Percentiles rank a stretch among this genome's conserved stretches.
Conservation (phyloP, 2,797 vertebrate species). For the Hydrolagus colliei region DNA sequence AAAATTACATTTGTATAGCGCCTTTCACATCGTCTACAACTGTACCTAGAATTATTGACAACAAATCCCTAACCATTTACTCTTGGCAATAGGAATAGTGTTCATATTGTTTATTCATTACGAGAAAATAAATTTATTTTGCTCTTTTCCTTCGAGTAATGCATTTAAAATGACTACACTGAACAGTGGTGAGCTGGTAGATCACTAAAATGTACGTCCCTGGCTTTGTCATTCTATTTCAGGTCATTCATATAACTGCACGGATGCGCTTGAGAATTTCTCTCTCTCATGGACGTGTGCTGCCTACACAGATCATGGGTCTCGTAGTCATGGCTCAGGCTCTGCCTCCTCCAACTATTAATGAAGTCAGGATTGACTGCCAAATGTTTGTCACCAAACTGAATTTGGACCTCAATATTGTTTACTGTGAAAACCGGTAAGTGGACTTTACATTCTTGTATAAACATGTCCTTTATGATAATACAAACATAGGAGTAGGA, state of each 20-base stretch:
- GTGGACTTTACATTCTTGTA: slow-evolving; percentile 25
- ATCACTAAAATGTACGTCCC: not conserved
- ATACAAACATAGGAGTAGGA: too few species aligned
- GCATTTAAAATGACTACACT: not conserved
- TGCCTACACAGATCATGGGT: slow-evolving; percentile 92
- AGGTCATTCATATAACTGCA: slow-evolving; percentile 97
- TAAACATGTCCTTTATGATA: too few species aligned
- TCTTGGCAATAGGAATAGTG: not conserved
- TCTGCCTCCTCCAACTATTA: slow-evolving; percentile 92
- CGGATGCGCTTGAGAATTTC: slow-evolving; percentile 87
- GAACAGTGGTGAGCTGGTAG: not conserved
- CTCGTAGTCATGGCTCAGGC: slow-evolving; percentile 95
- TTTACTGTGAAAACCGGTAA: slow-evolving; percentile 99
- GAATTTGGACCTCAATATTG: slow-evolving; percentile 98
- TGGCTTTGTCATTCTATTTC: slow-evolving; percentile 43
- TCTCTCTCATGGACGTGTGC: slow-evolving; percentile 80
- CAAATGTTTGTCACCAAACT: slow-evolving; percentile 98
- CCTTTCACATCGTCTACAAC: not conserved
- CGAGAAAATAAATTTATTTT: not conserved
- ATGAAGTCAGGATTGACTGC: slow-evolving; percentile 97
- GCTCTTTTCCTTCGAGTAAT: not conserved
- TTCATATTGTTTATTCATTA: not conserved
- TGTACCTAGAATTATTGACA: not conserved
- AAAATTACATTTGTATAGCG: too few species aligned
- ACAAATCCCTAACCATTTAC: not conserved